Evolutionary conservation across 2,888 invertebrate species (phyloP).

Genomic region (Protula sp.): DNA sequence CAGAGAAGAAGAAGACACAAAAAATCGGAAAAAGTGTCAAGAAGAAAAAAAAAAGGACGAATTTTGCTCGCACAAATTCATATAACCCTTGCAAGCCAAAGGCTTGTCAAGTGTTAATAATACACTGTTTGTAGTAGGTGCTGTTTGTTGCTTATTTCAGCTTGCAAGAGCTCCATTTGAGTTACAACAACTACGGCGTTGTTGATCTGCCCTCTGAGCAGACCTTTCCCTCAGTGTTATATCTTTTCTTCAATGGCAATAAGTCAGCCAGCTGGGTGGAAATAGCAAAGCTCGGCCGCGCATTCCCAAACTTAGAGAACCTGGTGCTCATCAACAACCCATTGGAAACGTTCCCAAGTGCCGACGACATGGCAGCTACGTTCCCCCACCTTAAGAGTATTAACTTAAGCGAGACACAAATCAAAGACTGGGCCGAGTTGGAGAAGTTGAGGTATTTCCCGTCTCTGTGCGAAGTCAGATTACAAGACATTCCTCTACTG

Average conservation of each 20-base stretch:
- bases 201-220: slow-evolving; percentile 49
- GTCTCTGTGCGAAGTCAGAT: slow-evolving; percentile 73
- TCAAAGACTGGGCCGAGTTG: slow-evolving; percentile 83
- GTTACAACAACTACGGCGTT: slow-evolving; percentile 67
- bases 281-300: slow-evolving; percentile 78
- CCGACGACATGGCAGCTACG: slow-evolving; percentile 25
- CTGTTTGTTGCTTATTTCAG: too few relatives aligned
- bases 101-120: too few relatives aligned
- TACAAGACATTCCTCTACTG: slow-evolving; percentile 67
- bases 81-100: too few relatives aligned
- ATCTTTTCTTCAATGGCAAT: slow-evolving; percentile 82
- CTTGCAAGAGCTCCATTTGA: slow-evolving; percentile 85
- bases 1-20: too few relatives aligned
- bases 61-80: too few relatives aligned
- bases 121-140: too few relatives aligned
- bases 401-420: slow-evolving; percentile 77
- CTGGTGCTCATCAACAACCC: slow-evolving; percentile 63
- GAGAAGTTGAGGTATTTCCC: slow-evolving; percentile 80
- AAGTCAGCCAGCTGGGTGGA: slow-evolving; percentile 79
- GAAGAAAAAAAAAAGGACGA: too few relatives aligned
- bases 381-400: slow-evolving; percentile 59
- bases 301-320: slow-evolving; percentile 81
- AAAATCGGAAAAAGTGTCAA: too few relatives aligned
- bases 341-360: slow-evolving; percentile 14
- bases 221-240: slow-evolving; percentile 67